These are phyloP conservation scores for Ifrita kowaldi DNA, from an alignment of 2,113 vertebrate species.

Conservation along the genomic window DNA sequence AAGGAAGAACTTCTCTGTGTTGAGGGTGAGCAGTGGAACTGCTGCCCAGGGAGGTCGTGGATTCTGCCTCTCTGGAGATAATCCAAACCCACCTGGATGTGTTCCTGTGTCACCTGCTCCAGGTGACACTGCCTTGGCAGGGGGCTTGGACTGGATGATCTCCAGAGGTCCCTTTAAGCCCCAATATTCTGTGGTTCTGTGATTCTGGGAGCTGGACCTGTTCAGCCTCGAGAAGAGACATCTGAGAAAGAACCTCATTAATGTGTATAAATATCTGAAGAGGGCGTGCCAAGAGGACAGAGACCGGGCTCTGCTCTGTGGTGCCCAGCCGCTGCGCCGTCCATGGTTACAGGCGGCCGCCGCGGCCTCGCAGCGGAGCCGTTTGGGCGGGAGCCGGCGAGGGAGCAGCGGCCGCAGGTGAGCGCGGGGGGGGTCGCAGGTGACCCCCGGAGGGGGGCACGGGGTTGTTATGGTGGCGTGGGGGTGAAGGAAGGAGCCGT, in stretches of 20 bases:
- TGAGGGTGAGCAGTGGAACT: background rate
- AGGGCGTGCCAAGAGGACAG: fast-evolving
- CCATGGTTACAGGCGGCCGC: no score
- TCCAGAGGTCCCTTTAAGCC: background rate
- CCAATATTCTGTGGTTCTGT: background rate
- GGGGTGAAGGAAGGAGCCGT: background rate
- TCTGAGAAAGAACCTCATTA: background rate
- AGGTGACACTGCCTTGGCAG: background rate
- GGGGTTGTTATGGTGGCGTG: fast-evolving
- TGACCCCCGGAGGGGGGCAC: background rate
- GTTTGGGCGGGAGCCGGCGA: background rate
- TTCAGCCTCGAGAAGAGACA: background rate
- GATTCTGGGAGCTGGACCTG: background rate
- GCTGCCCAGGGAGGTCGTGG: background rate
- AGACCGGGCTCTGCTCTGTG: fast-evolving
- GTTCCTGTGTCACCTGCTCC: background rate
- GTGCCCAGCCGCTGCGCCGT: no score
- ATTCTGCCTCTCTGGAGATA: no score
- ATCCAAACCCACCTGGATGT: background rate
- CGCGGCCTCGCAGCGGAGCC: no score
- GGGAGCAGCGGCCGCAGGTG: background rate
- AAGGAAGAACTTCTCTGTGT: background rate
- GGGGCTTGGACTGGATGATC: background rate
- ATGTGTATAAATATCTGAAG: no score
- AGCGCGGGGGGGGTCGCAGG: background rate